Conservation (phyloP, 2,113 vertebrate species). For the Caloenas nicobarica region DNA sequence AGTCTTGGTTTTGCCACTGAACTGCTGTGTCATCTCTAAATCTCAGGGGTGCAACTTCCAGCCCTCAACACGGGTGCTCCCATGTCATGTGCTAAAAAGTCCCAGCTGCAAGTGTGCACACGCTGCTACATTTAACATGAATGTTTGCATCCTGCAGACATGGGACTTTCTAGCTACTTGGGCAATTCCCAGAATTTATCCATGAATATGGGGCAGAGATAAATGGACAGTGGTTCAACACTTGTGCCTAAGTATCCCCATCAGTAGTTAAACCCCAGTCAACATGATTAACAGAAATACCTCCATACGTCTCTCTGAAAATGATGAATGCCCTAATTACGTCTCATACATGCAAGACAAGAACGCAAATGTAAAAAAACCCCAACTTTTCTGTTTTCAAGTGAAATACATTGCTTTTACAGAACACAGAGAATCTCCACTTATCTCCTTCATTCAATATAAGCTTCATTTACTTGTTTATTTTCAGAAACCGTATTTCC, state of each 20-base stretch:
- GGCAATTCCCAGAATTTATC: rapidly evolving
- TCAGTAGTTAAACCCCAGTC: neutral
- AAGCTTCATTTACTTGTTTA: neutral
- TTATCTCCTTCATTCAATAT: neutral
- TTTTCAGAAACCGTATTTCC: neutral
- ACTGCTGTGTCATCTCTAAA: neutral
- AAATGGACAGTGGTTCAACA: rapidly evolving
- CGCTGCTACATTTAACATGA: neutral
- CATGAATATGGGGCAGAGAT: neutral
- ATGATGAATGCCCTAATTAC: neutral
- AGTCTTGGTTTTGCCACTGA: neutral
- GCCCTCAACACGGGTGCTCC: neutral
- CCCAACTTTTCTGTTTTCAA: neutral
- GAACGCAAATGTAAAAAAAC: neutral
- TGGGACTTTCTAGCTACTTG: rapidly evolving
- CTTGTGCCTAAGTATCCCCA: neutral
- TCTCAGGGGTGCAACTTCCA: rapidly evolving
- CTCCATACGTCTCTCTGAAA: neutral
- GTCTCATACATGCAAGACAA: neutral
- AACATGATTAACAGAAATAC: neutral
- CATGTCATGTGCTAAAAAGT: rapidly evolving
- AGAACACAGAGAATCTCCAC: neutral
- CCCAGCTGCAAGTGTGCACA: neutral
- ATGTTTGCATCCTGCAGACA: neutral
- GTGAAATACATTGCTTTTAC: neutral